Evolutionary conservation across 1,140 invertebrate species (phyloP).

Genomic region (Sarcophaga bullata): DNA sequence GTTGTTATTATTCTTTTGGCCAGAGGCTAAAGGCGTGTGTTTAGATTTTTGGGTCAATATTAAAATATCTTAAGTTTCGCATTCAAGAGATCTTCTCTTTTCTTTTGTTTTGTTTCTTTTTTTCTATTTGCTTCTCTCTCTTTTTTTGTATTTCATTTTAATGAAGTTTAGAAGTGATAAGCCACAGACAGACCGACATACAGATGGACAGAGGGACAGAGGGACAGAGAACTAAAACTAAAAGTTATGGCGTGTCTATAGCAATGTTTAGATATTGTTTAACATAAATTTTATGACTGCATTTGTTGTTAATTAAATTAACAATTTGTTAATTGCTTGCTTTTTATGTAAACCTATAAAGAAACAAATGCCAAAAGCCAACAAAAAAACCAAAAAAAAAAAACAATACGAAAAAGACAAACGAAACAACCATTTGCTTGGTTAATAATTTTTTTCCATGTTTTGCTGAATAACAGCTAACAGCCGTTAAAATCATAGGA

Average conservation of each 20-base stretch:
- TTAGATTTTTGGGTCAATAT: constrained; percentile 26
- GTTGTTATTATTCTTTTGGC: not conserved
- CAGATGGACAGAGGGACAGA: not conserved
- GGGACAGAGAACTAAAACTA: not conserved
- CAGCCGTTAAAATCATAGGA: no score
- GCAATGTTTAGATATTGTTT: constrained; percentile 24
- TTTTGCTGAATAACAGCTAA: no score
- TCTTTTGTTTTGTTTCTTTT: not conserved
- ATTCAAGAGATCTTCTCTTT: not conserved
- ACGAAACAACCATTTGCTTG: no score
- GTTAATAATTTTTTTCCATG: no score
- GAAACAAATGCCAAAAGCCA: no score
- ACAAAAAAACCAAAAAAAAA: no score
- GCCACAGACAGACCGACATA: no score
- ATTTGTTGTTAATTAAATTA: constrained; percentile 35
- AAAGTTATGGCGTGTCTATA: constrained; percentile 19
- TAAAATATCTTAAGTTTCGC: constrained; percentile 19
- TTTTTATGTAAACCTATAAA: no score
- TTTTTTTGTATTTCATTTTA: no score
- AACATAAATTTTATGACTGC: constrained; percentile 37
- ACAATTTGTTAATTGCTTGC: constrained; percentile 20
- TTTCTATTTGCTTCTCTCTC: not conserved
- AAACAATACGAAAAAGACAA: no score
- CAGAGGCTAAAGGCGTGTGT: constrained; percentile 24
- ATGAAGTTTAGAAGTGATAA: not conserved